Base-by-base conservation (phyloP, 2,888 invertebrate species). In the Drosophila silvestris region DNA sequence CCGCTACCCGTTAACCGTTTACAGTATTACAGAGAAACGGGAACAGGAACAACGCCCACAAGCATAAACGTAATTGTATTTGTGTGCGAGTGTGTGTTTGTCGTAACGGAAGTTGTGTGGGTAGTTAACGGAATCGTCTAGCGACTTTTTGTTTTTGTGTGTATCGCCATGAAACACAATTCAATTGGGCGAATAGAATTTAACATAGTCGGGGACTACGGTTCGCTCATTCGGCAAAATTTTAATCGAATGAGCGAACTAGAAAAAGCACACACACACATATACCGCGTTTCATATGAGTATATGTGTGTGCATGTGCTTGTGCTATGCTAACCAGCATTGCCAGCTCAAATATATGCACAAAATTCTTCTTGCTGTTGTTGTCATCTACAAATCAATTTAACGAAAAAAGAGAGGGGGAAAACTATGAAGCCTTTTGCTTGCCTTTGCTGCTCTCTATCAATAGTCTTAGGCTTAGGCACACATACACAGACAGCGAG, bases 111-210 rank as follows among this genome's bases (percentile, higher is more conserved):
- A 77, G 63, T 72, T 39, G 68, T 82, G 89, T 71, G 89, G 89
- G 77, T 75, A 79, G 90, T 82, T 74, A 78, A 75, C 83, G 89
- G 79, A 88, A 83, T 58, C 80, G 76, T 74, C 75, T 78, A 75
- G 71, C 64, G 80, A 82, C 77, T 81, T 71, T 88, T 41, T n/a
- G 76, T 82, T 44, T 16, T 14, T 47, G 16, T 57, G 57, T 82
- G 77, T 84, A 82, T 89, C 80, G 83, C 77, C 76, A 83, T 82
- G 74, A 74, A 80, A 76, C 80, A 80, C 80, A 87, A 88, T 90
- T 90, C 85, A 78, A 87, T 87, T 87, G 89, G 90, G 67, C 71
- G 75, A 64, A 47, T 26, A 26, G 47, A 47, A 62, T 73, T 54
- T 59, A 60, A 59, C 62, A 64, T 44, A 62, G 47, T 47, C 47